phyloP scores from a whole-genome alignment of 2,113 vertebrate genomes.

The Lipotes vexillifer region DNA sequence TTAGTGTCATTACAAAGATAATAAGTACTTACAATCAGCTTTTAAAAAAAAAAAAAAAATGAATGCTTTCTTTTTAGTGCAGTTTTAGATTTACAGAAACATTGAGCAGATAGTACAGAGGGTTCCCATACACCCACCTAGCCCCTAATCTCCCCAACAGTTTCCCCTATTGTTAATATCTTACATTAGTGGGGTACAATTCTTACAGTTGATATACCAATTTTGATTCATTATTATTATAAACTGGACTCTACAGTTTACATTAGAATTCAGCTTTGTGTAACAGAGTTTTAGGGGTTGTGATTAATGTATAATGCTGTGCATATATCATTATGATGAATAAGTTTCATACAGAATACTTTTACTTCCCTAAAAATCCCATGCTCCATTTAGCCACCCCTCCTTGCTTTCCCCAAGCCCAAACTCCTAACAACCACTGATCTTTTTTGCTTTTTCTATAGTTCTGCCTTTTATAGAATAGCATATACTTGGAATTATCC shows the following conservation, averaged over 20 bases:
- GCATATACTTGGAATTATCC: background rate
- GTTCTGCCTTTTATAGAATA: background rate
- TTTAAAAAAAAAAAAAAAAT: background rate
- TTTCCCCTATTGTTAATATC: too few relatives aligned
- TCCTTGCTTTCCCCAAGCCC: background rate
- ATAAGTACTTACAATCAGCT: background rate
- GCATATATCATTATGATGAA: background rate
- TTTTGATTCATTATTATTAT: background rate
- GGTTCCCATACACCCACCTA: too few relatives aligned
- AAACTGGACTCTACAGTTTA: background rate
- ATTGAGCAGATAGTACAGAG: background rate
- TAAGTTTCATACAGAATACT: background rate
- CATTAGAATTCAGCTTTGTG: background rate
- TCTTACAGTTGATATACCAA: background rate
- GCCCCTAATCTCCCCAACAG: too few relatives aligned
- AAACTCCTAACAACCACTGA: background rate
- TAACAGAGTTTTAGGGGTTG: background rate
- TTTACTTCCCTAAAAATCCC: background rate
- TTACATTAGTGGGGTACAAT: background rate
- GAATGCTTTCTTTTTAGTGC: background rate
- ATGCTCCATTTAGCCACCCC: fast-evolving
- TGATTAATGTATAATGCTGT: background rate
- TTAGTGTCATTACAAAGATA: background rate
- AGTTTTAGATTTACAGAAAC: background rate
- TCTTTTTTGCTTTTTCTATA: background rate